Percentiles rank a stretch among this genome's conserved stretches.
Evolutionary conservation across 2,888 invertebrate genomes (phyloP).

Genomic region (Sinelater perroti): DNA sequence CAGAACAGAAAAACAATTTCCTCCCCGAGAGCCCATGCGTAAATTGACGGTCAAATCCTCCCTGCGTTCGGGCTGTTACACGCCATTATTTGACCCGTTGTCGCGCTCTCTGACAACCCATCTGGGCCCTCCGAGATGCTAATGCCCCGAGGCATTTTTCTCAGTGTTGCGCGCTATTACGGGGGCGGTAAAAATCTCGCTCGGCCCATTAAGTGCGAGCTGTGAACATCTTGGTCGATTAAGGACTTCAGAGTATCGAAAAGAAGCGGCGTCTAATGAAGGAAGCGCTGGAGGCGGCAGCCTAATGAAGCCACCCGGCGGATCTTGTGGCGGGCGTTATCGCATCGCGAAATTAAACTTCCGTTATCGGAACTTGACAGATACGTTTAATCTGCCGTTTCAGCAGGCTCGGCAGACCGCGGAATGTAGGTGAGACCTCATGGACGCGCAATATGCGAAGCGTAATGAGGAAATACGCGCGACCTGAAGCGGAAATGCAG

Average conservation of each 20-base stretch:
- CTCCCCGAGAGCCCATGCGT: too few relatives aligned
- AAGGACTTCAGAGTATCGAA: conserved; percentile 7
- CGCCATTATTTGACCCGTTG: background rate
- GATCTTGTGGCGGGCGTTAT: conserved; percentile 17
- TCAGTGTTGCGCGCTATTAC: conserved; percentile 2
- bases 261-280: conserved; percentile 19
- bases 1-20: too few relatives aligned
- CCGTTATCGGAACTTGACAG: conserved; percentile 28
- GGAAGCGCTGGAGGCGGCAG: conserved; percentile 13
- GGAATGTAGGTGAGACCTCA: background rate
- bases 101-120: conserved; percentile 1
- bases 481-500: background rate
- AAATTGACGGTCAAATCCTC: background rate
- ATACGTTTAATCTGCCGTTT: conserved; percentile 13
- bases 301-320: conserved; percentile 16
- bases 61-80: background rate
- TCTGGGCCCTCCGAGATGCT: background rate
- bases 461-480: conserved; percentile 5
- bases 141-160: conserved; percentile 2
- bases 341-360: conserved; percentile 25
- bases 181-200: background rate
- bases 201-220: conserved; percentile 4
- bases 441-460: background rate
- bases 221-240: conserved; percentile 9
- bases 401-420: background rate